phyloP scores from a whole-genome alignment of 1,140 invertebrate genomes.

The Solenopsis fugax region DNA sequence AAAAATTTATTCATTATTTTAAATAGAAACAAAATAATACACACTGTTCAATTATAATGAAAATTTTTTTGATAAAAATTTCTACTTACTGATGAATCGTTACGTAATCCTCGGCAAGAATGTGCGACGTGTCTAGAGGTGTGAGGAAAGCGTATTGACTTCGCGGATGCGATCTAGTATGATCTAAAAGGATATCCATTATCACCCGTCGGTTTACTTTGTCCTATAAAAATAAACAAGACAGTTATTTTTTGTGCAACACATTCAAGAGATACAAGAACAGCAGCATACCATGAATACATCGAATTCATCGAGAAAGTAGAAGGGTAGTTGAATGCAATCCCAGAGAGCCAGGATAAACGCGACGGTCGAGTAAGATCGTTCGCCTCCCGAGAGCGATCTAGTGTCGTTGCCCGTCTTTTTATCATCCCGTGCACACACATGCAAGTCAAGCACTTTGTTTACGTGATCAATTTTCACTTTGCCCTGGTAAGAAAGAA shows the following conservation, averaged over 20 bases:
- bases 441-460: conserved; percentile 88
- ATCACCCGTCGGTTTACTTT: conserved; percentile 91
- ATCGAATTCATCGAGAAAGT: conserved; percentile 99
- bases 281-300: conserved; percentile 95
- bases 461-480: conserved; percentile 89
- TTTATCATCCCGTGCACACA: conserved; percentile 86
- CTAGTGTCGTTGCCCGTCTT: conserved; percentile 79
- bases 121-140: conserved; percentile 90
- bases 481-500: conserved; percentile 86
- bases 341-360: conserved; percentile 98
- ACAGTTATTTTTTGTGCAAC: neutral
- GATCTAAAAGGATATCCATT: conserved; percentile 90
- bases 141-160: conserved; percentile 93
- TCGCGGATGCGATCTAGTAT: conserved; percentile 88
- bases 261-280: conserved; percentile 18
- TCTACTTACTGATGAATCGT: conserved; percentile 87
- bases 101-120: conserved; percentile 85
- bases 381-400: conserved; percentile 97
- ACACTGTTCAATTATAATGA: neutral
- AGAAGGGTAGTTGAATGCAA: conserved; percentile 95
- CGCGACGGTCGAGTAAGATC: conserved; percentile 97
- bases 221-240: conserved; percentile 88
- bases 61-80: conserved; percentile 18
- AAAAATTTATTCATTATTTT: neutral
- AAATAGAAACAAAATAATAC: neutral